Base-by-base conservation (phyloP, 2,113 vertebrate species). In the Isurus oxyrinchus region DNA sequence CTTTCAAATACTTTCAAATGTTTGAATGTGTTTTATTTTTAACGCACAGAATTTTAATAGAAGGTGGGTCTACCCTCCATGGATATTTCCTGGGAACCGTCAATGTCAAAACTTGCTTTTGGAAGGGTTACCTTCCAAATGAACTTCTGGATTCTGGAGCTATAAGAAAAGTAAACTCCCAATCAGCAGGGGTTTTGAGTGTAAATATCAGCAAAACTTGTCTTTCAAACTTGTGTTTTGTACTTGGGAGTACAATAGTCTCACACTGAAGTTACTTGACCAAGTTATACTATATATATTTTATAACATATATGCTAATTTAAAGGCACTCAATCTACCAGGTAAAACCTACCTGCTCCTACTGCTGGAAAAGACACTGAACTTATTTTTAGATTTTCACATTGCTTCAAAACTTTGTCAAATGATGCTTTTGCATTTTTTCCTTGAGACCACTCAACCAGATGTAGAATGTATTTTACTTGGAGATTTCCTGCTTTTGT, bases 311-410 rank as follows among this genome's bases (percentile, higher is more conserved):
- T 11, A 35, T 35, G 27, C 10, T 76, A 1, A 31, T 76, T 35
- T 27, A 76, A 31, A 76, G 72, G 72, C 23, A 88, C 49, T 53
- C 23, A 19, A 72, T 31, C 4, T 31, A 31, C 8, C 5, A 87
- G 19, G 55, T 94, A 11, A 67, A 44, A 44, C 93, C 67, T 97
- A 97, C 97, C 97, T 96, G 97, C 97, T 94, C 97, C 97, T 19
- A 97, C 96, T 94, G 97, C 97, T 66, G 97, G 97, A n/a, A 97
- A 97, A 23, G 97, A 96, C 40, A 97, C 97, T 0, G 97, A 97
- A 49, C 96, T 96, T 55, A 97, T 97, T 63, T 97, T 96, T 14
- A 97, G 96, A 35, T 96, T 96, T 67, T 97, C 96, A 95, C 97
- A 97, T 88, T 96, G 95, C 76, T 96, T 96, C 59, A 97, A 87